Evolutionary conservation across 2,113 vertebrate genomes (phyloP), one percentile per base, ranked within the genome.

Genomic region (Cinclus cinclus): DNA sequence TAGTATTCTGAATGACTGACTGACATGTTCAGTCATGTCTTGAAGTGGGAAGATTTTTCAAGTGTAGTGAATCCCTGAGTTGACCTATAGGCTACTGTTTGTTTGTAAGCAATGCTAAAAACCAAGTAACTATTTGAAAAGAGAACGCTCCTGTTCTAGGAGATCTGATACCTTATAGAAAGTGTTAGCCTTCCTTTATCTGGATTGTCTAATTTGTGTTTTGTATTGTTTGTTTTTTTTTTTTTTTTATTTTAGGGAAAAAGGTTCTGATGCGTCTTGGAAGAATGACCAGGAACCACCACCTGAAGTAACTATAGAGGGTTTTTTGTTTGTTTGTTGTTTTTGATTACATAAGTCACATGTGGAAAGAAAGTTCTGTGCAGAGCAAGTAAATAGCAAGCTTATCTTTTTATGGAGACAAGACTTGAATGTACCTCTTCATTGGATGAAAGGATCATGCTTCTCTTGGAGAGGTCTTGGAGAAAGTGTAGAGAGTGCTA

Each of bases 281-380:
- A 99, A 99, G 94, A 99, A 99, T 75, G 99, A 99, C 85, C 98
- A 99, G 64, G 99, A 99, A 37, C 99, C 99, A n/a, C 99, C 99
- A 33, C 91, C 81, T 83, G 99, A 99, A 96, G 99, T 98, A 96
- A 97, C 70, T 90, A 65, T 22, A 60, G 12, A 53, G 25, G 0
- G 3, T 15, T 35, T 49, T 64, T n/a, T 41, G 10, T 28, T 71
- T 52, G 2, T 80, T 50, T 78, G 5, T 47, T 75, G 4, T 24
- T 91, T 93, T 68, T 83, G 13, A 59, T 80, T 65, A 27, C 5
- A 35, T 1, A 39, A 50, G 16, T 42, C 35, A 28, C 1, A 16
- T 18, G 6, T 63, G 47, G 13, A 64, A 52, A 56, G 75, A 47
- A 3, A 12, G 7, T 13, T 55, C 27, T 69, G 2, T 84, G 65